Evolutionary conservation across 2,888 invertebrate species (phyloP).

Genomic region (Megaustenia siamemsis): DNA sequence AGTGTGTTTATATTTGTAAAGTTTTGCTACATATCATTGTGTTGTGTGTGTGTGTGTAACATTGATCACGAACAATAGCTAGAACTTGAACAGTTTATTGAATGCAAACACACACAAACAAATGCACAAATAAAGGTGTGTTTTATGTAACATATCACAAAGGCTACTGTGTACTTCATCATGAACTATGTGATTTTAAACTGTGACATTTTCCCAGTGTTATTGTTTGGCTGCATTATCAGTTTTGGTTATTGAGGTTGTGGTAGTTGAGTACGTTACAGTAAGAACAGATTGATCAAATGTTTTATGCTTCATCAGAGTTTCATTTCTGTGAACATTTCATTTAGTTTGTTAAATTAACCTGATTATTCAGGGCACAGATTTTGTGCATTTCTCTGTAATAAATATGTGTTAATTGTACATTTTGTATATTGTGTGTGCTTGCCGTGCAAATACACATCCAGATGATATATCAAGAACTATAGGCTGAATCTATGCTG

Average conservation of each 20-base stretch:
- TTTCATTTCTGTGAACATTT: background rate
- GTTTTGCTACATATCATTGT: background rate
- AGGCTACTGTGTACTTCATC: background rate
- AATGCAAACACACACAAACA: background rate
- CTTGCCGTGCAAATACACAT: background rate
- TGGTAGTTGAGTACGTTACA: conserved; percentile 9
- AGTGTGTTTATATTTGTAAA: background rate
- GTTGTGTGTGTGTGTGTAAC: background rate
- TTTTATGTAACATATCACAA: conserved; percentile 4
- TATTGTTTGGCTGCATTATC: background rate
- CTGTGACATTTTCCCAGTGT: background rate
- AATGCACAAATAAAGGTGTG: no score
- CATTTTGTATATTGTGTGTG: background rate
- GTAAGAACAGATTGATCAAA: background rate
- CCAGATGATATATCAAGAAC: no score
- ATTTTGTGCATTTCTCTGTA: no score
- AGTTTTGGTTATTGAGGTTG: background rate
- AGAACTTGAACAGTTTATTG: background rate
- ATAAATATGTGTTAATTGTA: background rate
- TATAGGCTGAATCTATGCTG: no score
- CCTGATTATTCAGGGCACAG: no score
- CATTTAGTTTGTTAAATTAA: no score
- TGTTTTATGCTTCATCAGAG: background rate
- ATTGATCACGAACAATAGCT: background rate
- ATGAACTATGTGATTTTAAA: background rate